Conservation (phyloP, 2,888 invertebrate genomes). For the Chromoteleia sp. region DNA sequence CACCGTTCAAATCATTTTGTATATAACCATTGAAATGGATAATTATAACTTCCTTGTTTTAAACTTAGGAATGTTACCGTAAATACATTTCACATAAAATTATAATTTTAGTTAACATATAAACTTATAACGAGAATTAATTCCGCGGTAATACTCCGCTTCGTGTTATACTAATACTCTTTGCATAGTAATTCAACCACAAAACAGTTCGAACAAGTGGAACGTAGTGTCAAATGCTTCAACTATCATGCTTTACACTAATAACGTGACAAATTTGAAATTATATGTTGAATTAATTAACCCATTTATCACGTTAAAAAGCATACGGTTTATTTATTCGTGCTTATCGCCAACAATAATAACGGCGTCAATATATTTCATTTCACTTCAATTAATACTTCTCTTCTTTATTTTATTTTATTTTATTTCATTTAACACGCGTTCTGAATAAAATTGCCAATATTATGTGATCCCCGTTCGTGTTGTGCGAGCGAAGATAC, state of each 20-base stretch:
- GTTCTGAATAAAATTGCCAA: neutral
- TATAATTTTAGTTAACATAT: neutral
- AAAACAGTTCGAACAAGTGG: constrained; percentile 33
- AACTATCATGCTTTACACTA: constrained; percentile 12
- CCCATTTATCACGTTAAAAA: neutral
- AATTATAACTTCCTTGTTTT: neutral
- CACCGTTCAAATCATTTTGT: neutral
- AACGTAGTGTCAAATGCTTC: constrained; percentile 25
- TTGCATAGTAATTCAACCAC: constrained; percentile 32
- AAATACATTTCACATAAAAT: neutral
- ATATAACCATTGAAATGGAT: constrained; percentile 5
- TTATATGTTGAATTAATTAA: neutral
- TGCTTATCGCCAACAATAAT: neutral
- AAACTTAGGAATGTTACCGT: neutral
- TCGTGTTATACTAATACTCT: constrained; percentile 23
- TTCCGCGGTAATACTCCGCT: constrained; percentile 17
- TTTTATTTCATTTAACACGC: neutral
- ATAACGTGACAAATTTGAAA: constrained; percentile 11
- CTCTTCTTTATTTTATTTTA: neutral
- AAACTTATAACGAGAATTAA: constrained; percentile 22
- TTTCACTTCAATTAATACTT: neutral
- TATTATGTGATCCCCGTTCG: neutral
- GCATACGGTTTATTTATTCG: neutral
- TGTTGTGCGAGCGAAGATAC: constrained; percentile 5
- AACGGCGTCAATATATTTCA: neutral